Evolutionary conservation across 2,113 vertebrate genomes (phyloP).

Genomic region (Turdus rufiventris): DNA sequence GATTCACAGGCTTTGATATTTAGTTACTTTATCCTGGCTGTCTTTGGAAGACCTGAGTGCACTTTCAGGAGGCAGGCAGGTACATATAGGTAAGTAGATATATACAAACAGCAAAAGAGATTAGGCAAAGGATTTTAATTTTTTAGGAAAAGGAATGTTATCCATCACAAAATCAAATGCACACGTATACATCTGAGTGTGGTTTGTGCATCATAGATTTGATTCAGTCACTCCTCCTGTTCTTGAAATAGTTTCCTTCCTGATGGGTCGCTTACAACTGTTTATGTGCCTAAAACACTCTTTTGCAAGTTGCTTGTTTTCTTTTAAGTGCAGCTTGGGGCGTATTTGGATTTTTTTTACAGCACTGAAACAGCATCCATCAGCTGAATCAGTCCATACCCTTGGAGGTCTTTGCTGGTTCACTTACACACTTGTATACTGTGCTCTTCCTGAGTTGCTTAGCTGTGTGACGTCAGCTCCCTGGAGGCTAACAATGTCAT

Average conservation of each 20-base stretch:
- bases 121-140: neutral
- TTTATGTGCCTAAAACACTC: neutral
- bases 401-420: neutral
- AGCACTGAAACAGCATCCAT: neutral
- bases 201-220: neutral
- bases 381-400: neutral
- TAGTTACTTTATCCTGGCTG: neutral
- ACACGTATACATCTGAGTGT: neutral
- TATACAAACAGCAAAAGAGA: neutral
- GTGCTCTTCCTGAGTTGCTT: conserved; percentile 7
- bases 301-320: neutral
- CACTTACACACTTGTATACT: neutral
- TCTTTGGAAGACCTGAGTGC: neutral
- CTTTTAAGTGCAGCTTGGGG: neutral
- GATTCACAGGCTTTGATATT: neutral
- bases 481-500: conserved; percentile 53
- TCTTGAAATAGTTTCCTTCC: neutral
- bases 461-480: conserved; percentile 13
- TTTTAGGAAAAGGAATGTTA: neutral
- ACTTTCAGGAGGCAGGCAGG: neutral
- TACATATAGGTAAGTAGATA: neutral
- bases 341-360: neutral
- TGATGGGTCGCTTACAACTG: neutral
- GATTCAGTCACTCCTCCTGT: neutral
- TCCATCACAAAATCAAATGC: neutral